Conservation (phyloP, 2,888 invertebrate species). For the Erpobdella octoculata region DNA sequence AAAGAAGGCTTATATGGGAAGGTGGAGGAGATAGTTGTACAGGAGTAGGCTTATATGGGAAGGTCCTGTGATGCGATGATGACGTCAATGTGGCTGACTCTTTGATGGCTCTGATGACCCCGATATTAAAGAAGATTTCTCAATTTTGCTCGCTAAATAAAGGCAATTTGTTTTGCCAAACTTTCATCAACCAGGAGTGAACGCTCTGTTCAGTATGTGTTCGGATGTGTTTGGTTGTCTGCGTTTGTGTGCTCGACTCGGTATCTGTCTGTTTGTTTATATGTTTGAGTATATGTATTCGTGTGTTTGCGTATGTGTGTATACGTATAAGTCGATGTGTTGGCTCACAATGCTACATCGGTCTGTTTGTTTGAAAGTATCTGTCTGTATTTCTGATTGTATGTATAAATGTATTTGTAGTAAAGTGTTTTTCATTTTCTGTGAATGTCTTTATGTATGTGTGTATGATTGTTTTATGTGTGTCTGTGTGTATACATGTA, state of each 20-base stretch:
- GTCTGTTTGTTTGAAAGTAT: background rate
- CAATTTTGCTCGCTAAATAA: constrained; percentile 12
- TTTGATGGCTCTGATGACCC: constrained; percentile 1
- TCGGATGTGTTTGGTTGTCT: too few species aligned
- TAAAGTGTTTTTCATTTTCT: background rate
- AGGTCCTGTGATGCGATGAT: too few species aligned
- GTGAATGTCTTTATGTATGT: constrained; percentile 17
- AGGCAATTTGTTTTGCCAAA: constrained; percentile 5
- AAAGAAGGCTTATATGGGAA: too few species aligned
- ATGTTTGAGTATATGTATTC: background rate
- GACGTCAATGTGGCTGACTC: too few species aligned
- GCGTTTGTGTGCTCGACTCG: too few species aligned
- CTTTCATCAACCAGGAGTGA: background rate
- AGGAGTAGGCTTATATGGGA: too few species aligned
- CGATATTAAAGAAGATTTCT: background rate
- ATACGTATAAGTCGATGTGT: background rate
- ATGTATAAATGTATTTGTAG: background rate
- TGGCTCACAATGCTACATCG: background rate
- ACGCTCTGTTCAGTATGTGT: too few species aligned
- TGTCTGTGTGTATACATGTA: constrained; percentile 29
- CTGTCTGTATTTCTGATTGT: background rate
- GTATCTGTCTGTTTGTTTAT: too few species aligned
- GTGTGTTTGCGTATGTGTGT: background rate
- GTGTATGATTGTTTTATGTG: constrained; percentile 25
- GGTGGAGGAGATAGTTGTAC: too few species aligned